Conservation (phyloP, 2,797 vertebrate species). For the Gouania willdenowi region DNA sequence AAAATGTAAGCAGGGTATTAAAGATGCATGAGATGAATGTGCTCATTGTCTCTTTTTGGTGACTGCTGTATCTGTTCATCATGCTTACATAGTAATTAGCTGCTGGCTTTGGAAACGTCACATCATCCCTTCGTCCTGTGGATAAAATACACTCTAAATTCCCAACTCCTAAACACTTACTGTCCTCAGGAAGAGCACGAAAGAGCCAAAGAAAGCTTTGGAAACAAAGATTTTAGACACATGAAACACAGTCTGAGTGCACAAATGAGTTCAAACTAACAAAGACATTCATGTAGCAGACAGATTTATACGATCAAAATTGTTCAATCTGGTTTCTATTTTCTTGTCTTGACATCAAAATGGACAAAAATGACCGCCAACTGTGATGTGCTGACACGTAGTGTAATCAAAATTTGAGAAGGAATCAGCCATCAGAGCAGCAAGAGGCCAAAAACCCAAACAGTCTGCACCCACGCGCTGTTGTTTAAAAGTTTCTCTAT, state of each 20-base stretch:
- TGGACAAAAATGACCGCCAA: conserved; percentile 70
- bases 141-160: conserved; percentile 35
- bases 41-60: conserved; percentile 58
- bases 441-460: conserved; percentile 63
- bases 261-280: conserved; percentile 51
- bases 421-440: conserved; percentile 67
- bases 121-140: conserved; percentile 43
- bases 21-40: conserved; percentile 67
- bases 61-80: conserved; percentile 46
- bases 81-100: conserved; percentile 51
- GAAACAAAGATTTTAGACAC: conserved; percentile 9
- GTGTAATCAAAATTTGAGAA: conserved; percentile 70
- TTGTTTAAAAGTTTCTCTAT: conserved; percentile 71
- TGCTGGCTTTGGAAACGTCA: conserved; percentile 52
- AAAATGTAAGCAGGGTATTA: conserved; percentile 60
- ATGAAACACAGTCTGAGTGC: conserved; percentile 34
- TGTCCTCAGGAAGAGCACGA: conserved; percentile 3
- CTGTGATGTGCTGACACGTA: conserved; percentile 72
- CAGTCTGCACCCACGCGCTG: conserved; percentile 69
- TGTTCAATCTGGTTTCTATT: conserved; percentile 70
- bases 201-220: conserved; percentile 5
- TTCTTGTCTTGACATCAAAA: conserved; percentile 71
- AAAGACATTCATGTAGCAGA: conserved; percentile 46
- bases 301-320: conserved; percentile 58
- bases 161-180: conserved; percentile 46